A percentile compares a stretch with the other conserved stretches of the same genome.
phyloP scores from a whole-genome alignment of 1,140 invertebrate species.

The Phymastichus coffea region DNA sequence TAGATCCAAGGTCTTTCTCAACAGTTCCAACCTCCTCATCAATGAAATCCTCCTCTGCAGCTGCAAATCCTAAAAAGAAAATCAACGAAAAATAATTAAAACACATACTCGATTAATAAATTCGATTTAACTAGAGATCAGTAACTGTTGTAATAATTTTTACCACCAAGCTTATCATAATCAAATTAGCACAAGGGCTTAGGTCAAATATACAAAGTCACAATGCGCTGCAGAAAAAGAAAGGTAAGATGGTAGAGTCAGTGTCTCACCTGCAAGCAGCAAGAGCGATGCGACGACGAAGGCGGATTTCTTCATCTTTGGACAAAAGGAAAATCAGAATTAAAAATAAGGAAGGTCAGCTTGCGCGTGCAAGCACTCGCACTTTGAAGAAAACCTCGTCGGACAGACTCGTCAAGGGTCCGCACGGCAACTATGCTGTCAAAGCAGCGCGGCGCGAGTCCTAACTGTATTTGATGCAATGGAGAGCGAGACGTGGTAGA shows the following conservation, averaged over 20 bases:
- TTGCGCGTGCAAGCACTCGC: conserved; percentile 1
- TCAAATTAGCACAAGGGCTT: too few species aligned
- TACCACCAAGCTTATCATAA: too few species aligned
- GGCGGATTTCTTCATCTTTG: conserved; percentile 33
- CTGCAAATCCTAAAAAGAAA: conserved; percentile 38
- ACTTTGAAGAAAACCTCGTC: too few species aligned
- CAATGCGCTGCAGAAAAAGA: background rate
- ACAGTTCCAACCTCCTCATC: conserved; percentile 60
- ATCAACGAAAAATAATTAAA: too few species aligned
- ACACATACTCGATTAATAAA: too few species aligned
- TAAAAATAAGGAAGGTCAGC: too few species aligned
- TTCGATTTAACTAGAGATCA: too few species aligned
- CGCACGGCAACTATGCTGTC: background rate
- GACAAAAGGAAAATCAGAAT: too few species aligned
- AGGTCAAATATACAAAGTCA: background rate
- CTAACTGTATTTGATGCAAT: conserved; percentile 31
- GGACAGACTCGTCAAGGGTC: background rate
- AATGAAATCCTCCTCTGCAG: conserved; percentile 46
- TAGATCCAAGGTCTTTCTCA: conserved; percentile 75
- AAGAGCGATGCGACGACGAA: conserved; percentile 8
- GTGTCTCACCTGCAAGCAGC: conserved; percentile 9
- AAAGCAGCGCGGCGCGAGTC: background rate
- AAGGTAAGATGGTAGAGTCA: too few species aligned
- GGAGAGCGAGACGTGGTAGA: conserved; percentile 32
- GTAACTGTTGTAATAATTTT: too few species aligned